Conservation (phyloP, 2,797 vertebrate genomes). For the Enteromius fasciolatus region DNA sequence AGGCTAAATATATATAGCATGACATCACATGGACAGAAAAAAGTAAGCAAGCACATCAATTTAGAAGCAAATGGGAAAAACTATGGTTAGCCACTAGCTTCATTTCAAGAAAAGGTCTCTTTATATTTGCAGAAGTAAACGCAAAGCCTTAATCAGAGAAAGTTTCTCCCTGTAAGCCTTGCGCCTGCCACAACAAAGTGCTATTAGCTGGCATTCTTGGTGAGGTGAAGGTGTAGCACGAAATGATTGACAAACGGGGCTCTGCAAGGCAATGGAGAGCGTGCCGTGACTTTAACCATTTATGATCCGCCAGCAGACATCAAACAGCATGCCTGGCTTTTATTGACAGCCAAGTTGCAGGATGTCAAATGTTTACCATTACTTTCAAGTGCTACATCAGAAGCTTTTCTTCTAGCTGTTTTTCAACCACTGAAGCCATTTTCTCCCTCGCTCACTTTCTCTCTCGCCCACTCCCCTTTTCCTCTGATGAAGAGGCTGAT, state of each 20-base stretch:
- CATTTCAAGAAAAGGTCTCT: conserved; percentile 24
- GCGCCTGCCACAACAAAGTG: conserved; percentile 71
- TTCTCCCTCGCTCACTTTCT: conserved; percentile 6
- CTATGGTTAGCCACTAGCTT: conserved; percentile 17
- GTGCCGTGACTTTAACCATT: conserved; percentile 58
- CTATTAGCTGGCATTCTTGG: conserved; percentile 48
- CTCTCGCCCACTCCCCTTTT: conserved; percentile 24
- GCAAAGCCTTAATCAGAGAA: conserved; percentile 36
- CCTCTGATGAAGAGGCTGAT: conserved; percentile 60
- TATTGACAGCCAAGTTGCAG: conserved; percentile 61
- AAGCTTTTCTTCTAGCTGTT: conserved; percentile 52
- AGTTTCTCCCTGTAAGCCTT: conserved; percentile 43
- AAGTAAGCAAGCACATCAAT: neutral
- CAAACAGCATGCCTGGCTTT: conserved; percentile 50
- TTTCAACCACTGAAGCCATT: conserved; percentile 38
- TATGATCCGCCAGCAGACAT: conserved; percentile 54
- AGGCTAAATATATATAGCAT: neutral
- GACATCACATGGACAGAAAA: neutral
- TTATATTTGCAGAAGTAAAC: conserved; percentile 6
- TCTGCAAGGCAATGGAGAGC: conserved; percentile 32
- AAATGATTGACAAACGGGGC: conserved; percentile 54
- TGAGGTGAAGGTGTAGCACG: conserved; percentile 38
- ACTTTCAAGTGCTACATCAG: conserved; percentile 61
- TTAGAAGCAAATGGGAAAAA: conserved; percentile 8
- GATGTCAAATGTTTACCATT: conserved; percentile 62